Evolutionary conservation across 2,888 invertebrate species (phyloP), one percentile per base, ranked within the genome.

Genomic region (Pollenia angustigena): DNA sequence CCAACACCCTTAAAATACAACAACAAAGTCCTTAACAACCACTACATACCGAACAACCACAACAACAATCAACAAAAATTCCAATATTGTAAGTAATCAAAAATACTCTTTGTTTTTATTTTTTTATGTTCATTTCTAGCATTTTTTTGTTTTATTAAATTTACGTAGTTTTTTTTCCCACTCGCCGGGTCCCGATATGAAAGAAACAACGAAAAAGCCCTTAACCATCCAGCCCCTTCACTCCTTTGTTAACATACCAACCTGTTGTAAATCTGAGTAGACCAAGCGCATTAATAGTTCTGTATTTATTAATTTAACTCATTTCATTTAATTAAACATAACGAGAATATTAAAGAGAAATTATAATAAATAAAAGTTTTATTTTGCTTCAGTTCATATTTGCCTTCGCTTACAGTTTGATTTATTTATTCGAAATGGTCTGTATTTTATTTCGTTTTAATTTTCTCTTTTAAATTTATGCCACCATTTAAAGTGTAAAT

Each of bases 81-180:
- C 58, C 74, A 80, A 74, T 62, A 80, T 42, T 46, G 79, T 80
- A 68, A 84, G 84, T 79, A 79, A 68, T 62, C 4, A 60, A 74
- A 14, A 32, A 32, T 32, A 32, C 32, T 32, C 32, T 32, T 32
- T 32, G 32, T 32, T 71, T 11, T 54, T n/a, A 44, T 68, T 58
- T 44, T 44, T 66, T 60, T 44, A 18, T 62, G 69, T 48, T 56
- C 18, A 46, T 56, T 64, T n/a, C 40, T 18, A 44, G 44, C 23
- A 52, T 44, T 71, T 54, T 54, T 62, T 12, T 52, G 23, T 69
- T 69, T 69, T 62, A 71, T 71, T 62, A 60, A 64, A 23, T 44
- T 81, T 56, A 48, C 64, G 48, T 69, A 44, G n/a, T 50, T 50
- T 52, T 52, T 52, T 54, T 14, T 8, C 71, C 44, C 12, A 23